Evolutionary conservation across 64 coral and sea anemone genomes (phyloP).

Genomic region (Stichodactyla mertensii): DNA sequence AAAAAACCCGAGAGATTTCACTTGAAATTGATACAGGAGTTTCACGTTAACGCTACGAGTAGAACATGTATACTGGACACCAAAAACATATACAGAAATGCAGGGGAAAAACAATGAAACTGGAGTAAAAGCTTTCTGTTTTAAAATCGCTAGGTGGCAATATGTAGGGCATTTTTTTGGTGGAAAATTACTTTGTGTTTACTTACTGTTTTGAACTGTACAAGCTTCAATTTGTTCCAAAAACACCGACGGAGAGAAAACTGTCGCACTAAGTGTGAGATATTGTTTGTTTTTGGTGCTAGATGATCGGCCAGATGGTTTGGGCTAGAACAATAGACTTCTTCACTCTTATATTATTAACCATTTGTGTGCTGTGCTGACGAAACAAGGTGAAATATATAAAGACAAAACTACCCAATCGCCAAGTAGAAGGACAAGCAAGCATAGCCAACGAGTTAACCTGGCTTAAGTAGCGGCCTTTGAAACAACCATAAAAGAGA

Average conservation of each 20-base stretch:
- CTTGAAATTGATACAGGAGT: not conserved
- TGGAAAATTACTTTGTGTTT: too few relatives aligned
- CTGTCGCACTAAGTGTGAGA: not conserved
- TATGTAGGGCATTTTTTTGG: too few relatives aligned
- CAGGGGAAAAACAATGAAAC: too few relatives aligned
- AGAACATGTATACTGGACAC: not conserved
- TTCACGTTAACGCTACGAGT: not conserved
- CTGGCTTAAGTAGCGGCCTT: too few relatives aligned
- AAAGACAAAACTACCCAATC: not conserved
- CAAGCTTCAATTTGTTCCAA: not conserved
- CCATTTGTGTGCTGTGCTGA: not conserved
- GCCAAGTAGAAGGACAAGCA: not conserved
- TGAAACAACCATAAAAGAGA: too few relatives aligned
- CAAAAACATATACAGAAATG: too few relatives aligned
- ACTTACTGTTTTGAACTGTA: not conserved
- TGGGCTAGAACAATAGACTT: not conserved
- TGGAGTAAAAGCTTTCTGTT: too few relatives aligned
- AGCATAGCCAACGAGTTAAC: not conserved
- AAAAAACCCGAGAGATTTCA: not conserved
- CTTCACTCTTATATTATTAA: not conserved
- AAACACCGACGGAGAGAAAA: not conserved
- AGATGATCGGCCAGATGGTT: not conserved
- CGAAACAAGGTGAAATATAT: not conserved
- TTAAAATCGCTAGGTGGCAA: too few relatives aligned
- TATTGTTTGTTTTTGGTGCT: not conserved